Evolutionary conservation across 1,140 invertebrate species (phyloP), one percentile per base, ranked within the genome.

Genomic region (Platyscapa corneri): DNA sequence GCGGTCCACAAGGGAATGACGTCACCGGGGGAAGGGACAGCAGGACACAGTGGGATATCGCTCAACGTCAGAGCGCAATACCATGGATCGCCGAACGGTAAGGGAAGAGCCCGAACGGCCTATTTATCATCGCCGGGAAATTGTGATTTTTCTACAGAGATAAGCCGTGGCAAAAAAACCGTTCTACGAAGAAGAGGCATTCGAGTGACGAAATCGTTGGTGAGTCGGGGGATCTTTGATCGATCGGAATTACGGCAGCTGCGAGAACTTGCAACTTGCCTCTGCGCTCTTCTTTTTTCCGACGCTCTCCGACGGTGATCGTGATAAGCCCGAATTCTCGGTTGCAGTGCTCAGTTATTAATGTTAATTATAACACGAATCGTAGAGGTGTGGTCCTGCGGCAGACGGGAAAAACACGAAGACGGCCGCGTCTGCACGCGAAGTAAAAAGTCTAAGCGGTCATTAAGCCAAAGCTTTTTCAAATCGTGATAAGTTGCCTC

Each of bases 61-160:
- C 83, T 77, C 76, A 84, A 60, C 20, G 82, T 82, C 81, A 34
- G 49, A 3, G 16, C 32, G 27, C 34, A 37, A 49, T 27, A 0
- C 10, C 27, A 27, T 10, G 5, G 27, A 27, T 27, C n/a, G 10
- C 16, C 74, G 37, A n/a, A 30, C 0, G 49, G 14, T 34, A 27
- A 23, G 23, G 56, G 23, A 53, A 53, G 49, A 60, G 18, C 6
- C 18, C 10, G 39, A 39, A 23, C 64, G 16, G 37, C 7, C 56
- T 32, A 84, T 84, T 84, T 70, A 84, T 79, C 83, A 78, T 77
- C 34, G 42, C 18, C 39, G 32, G n/a, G 67, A 84, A 84, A 60
- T 37, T 16, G n/a, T 56, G 42, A 49, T 82, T 75, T 39, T 60
- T 77, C n/a, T 14, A 6, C 14, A 6, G 14, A 32, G 53, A 46